A percentile compares a stretch with the other conserved stretches of the same genome.
Evolutionary conservation across 2,888 invertebrate species (phyloP).

Genomic region (Poecilus cupreus): DNA sequence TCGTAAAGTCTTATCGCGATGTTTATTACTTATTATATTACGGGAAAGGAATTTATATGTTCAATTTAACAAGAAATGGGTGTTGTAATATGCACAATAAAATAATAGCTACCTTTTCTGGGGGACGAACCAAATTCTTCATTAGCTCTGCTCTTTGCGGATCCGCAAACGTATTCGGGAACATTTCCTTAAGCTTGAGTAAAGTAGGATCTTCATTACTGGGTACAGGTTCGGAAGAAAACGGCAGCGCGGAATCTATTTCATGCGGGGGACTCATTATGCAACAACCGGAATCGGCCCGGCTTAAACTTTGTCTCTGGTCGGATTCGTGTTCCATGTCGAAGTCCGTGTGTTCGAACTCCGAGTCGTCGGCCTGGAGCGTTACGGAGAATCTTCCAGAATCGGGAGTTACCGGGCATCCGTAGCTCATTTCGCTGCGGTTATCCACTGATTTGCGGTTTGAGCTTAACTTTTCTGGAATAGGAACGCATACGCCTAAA

Average conservation of each 20-base stretch:
- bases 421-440: slow-evolving; percentile 47
- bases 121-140: background rate
- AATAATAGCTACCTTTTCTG: background rate
- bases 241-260: background rate
- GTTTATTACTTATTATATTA: too few relatives aligned
- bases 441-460: slow-evolving; percentile 43
- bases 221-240: background rate
- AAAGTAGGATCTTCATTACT: slow-evolving; percentile 14
- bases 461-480: background rate
- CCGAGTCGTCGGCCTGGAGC: slow-evolving; percentile 3
- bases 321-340: slow-evolving; percentile 1
- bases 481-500: slow-evolving; percentile 5
- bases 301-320: background rate
- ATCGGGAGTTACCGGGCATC: slow-evolving; percentile 42
- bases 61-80: too few relatives aligned
- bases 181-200: slow-evolving; percentile 15
- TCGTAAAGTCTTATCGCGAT: too few relatives aligned
- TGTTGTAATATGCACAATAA: too few relatives aligned
- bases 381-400: slow-evolving; percentile 50
- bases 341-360: slow-evolving; percentile 25
- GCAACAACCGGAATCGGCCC: slow-evolving; percentile 14
- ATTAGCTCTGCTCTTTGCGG: slow-evolving; percentile 25
- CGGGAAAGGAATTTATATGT: too few relatives aligned
- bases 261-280: background rate
- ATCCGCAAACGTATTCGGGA: slow-evolving; percentile 42